Conservation (phyloP, 2,797 vertebrate genomes). For the Acridotheres tristis region DNA sequence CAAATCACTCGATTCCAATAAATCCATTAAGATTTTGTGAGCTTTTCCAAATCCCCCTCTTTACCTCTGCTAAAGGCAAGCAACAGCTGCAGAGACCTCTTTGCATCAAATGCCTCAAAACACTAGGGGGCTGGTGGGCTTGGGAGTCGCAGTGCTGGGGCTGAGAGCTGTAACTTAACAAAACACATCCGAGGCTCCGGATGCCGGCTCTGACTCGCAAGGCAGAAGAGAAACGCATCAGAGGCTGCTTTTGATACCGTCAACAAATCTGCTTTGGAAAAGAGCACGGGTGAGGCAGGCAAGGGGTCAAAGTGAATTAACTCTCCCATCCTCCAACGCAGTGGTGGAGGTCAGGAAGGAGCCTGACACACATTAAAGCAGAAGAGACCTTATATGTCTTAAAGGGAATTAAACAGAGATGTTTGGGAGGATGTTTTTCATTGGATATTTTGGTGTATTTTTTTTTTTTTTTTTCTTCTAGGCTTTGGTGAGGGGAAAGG, state of each 20-base stretch:
- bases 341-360: background rate
- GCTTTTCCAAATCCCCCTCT: background rate
- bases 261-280: constrained; percentile 26
- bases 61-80: background rate
- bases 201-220: background rate
- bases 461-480: background rate
- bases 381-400: background rate
- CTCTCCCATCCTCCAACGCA: background rate
- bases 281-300: background rate
- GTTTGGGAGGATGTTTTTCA: background rate
- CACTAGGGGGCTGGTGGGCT: constrained; percentile 21
- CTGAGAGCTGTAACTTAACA: background rate
- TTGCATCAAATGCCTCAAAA: constrained; percentile 3
- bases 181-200: background rate
- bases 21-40: background rate
- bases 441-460: background rate
- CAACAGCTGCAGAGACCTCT: background rate
- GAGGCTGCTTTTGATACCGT: background rate
- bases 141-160: background rate
- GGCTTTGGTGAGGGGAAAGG: background rate
- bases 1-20: background rate
- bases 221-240: background rate
- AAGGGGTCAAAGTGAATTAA: background rate
- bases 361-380: background rate
- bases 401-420: background rate